Conservation (phyloP, 1,140 invertebrate species). For the Aphelinus certus region DNA sequence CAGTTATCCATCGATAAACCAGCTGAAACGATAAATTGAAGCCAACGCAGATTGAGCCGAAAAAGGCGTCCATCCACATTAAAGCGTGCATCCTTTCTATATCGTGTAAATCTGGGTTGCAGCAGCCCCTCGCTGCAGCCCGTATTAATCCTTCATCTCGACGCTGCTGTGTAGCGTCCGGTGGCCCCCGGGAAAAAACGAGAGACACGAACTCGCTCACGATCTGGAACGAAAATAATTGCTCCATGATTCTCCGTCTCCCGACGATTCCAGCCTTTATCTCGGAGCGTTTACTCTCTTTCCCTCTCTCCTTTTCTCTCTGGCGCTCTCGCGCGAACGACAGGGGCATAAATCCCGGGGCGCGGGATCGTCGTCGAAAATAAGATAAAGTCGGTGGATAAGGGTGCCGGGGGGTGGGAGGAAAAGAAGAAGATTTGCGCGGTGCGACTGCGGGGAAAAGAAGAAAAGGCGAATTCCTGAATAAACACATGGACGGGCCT, state of each 20-base stretch:
- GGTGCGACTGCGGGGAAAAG: constrained; percentile 44
- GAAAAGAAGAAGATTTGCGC: background rate
- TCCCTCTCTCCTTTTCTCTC: constrained; percentile 29
- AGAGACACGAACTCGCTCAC: constrained; percentile 41
- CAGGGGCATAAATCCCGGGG: constrained; percentile 58
- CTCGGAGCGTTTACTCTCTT: constrained; percentile 42
- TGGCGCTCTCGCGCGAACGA: constrained; percentile 44
- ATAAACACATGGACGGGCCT: constrained; percentile 62
- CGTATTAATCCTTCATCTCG: constrained; percentile 19
- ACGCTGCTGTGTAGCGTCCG: background rate
- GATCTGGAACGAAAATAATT: constrained; percentile 60
- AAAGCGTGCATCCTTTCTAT: constrained; percentile 36
- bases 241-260: constrained; percentile 52
- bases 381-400: constrained; percentile 61
- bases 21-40: too few relatives aligned
- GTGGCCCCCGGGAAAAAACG: background rate
- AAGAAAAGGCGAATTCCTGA: constrained; percentile 62
- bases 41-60: constrained; percentile 41
- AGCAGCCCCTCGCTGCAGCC: background rate
- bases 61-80: constrained; percentile 47
- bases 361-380: constrained; percentile 58
- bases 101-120: constrained; percentile 21
- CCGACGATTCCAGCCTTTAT: constrained; percentile 25
- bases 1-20: too few relatives aligned
- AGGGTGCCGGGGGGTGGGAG: constrained; percentile 41